These are phyloP conservation scores for Diploscapter pachys DNA, from an alignment of 1,140 invertebrate species.

Conservation along the genomic window DNA sequence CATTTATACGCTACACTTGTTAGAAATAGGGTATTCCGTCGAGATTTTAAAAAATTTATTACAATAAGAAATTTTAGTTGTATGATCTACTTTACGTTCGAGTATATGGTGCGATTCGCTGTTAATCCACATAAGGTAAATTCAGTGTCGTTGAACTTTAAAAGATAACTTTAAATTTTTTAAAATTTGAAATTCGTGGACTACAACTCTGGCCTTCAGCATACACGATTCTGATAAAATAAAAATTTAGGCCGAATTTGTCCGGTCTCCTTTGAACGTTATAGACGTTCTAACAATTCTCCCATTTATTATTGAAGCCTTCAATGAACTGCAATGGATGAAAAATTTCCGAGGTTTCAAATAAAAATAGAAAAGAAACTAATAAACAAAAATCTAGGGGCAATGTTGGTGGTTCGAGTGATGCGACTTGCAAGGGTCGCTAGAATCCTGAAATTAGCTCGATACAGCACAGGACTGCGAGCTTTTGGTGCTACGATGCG, in stretches of 20 bases:
- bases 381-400: constrained; percentile 66
- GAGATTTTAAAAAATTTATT: constrained; percentile 33
- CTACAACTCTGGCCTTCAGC: no score
- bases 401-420: constrained; percentile 93
- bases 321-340: constrained; percentile 59
- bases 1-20: constrained; percentile 32
- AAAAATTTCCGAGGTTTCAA: constrained; percentile 59
- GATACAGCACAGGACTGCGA: constrained; percentile 95
- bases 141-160: not conserved
- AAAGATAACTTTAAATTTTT: no score
- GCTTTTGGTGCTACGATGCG: constrained; percentile 96
- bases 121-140: constrained; percentile 59
- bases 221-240: not conserved
- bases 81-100: constrained; percentile 63
- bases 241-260: constrained; percentile 56
- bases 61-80: constrained; percentile 61
- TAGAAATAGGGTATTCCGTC: not conserved
- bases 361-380: not conserved
- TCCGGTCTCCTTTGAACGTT: constrained; percentile 63
- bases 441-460: constrained; percentile 93
- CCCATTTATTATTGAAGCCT: constrained; percentile 61
- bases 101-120: constrained; percentile 61
- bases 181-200: no score
- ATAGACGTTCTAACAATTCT: constrained; percentile 64
- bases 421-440: constrained; percentile 99